Conservation (phyloP, 2,888 invertebrate species). For the Thera obeliscata region DNA sequence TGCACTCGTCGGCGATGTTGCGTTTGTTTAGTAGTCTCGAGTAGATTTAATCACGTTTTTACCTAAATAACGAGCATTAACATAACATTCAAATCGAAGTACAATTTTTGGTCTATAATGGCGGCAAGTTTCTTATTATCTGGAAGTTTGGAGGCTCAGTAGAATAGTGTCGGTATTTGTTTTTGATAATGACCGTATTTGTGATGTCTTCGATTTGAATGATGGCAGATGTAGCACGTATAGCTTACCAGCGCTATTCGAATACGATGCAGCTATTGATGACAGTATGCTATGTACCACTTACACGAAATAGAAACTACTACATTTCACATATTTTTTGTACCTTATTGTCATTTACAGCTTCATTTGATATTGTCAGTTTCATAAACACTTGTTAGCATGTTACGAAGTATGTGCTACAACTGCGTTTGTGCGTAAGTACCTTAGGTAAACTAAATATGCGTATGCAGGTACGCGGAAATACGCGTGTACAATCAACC, state of each 20-base stretch:
- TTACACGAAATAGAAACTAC: background rate
- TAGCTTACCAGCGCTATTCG: slow-evolving; percentile 40
- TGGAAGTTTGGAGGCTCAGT: slow-evolving; percentile 9
- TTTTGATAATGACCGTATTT: slow-evolving; percentile 1
- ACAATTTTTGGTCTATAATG: slow-evolving; percentile 31
- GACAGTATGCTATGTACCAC: slow-evolving; percentile 16
- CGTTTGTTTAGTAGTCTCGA: slow-evolving; percentile 71
- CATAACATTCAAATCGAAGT: slow-evolving; percentile 54
- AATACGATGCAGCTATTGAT: slow-evolving; percentile 43
- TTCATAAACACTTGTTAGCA: background rate
- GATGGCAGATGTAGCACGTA: slow-evolving; percentile 55
- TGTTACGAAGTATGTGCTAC: slow-evolving; percentile 30
- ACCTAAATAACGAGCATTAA: slow-evolving; percentile 42
- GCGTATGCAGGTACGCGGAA: slow-evolving; percentile 45
- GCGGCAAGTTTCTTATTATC: background rate
- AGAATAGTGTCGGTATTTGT: background rate
- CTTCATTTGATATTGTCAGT: background rate
- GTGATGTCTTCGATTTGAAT: slow-evolving; percentile 56
- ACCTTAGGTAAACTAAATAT: slow-evolving; percentile 40
- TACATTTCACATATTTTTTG: background rate
- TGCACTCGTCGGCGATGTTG: slow-evolving; percentile 80
- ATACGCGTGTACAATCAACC: slow-evolving; percentile 47
- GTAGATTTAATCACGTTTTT: slow-evolving; percentile 59
- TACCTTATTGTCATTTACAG: slow-evolving; percentile 17
- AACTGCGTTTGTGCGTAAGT: slow-evolving; percentile 28